Evolutionary conservation across 2,888 invertebrate genomes (phyloP), one percentile per base, ranked within the genome.

Genomic region (Eilema griseolum): DNA sequence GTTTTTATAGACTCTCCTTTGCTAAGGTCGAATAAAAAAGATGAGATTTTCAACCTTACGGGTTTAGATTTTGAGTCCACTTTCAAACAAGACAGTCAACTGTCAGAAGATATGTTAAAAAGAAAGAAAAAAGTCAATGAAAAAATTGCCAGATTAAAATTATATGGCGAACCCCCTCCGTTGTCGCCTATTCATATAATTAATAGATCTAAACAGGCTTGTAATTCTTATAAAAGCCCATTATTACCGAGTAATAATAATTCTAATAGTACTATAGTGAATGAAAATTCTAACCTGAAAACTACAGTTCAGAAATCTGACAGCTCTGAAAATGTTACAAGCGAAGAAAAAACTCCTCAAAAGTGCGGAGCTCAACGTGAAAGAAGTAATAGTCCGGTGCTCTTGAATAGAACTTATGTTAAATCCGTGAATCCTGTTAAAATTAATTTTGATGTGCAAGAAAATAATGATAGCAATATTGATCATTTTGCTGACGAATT

Each of bases 121-220:
- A 86, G 92, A 59, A 94, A 92, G 76, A 89, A 85, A 37, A 88
- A 86, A 70, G 85, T 93, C 0, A 87, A 90, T 16, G 92, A 92
- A 70, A 95, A 93, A 80, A 92, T 96, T 10, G 93, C 95, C 2
- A 95, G 89, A 85, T 84, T 96, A 67, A 92, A 92, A 86, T 90
- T 89, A 82, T 96, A 96, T 62, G 96, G 95, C 0, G 95, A 96
- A 82, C 95, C 96, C 0, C 96, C 96, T 0, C 92, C 95, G 1
- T 83, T 96, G n/a, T 93, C 94, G n/a, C 92, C 95, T 0, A 90
- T 96, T 26, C 87, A 90, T 74, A 90, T 95, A 8, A 86, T 91
- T 71, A 93, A 95, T 70, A 90, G 84, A 75, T 90, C 92, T 0
- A 90, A 85, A 84, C 87, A 88, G 59, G 90, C 93, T 0, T 81